These are phyloP conservation scores for Benitochromis conjunctus DNA, from an alignment of 2,113 vertebrate species.

Conservation along the genomic window DNA sequence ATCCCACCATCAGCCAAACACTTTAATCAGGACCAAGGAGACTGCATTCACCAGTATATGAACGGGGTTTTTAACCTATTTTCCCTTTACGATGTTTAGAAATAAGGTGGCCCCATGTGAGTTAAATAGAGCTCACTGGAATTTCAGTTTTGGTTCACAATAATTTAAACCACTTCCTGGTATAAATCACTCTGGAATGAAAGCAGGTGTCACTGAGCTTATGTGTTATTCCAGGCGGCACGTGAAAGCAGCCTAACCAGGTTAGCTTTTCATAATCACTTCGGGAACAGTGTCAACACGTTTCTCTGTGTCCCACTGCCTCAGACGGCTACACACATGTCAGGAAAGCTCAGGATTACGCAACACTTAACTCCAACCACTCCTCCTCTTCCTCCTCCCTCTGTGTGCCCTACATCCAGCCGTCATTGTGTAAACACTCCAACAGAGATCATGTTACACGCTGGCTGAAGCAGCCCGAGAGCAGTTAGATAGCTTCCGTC, in stretches of 20 bases:
- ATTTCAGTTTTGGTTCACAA: neutral
- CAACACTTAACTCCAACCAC: neutral
- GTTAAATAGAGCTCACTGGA: neutral
- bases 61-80: accelerated
- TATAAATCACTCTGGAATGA: neutral
- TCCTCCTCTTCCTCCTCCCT: neutral
- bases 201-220: neutral
- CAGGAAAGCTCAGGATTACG: conserved; percentile 34
- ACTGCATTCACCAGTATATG: neutral
- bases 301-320: conserved; percentile 36
- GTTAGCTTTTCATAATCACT: conserved; percentile 37
- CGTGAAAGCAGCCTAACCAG: conserved; percentile 2
- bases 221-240: neutral
- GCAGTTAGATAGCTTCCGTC: conserved; percentile 32
- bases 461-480: neutral
- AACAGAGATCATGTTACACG: conserved; percentile 25
- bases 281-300: conserved; percentile 22
- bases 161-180: neutral
- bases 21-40: neutral
- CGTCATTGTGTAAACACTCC: conserved; percentile 36
- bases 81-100: neutral
- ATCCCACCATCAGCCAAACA: neutral
- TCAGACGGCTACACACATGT: conserved; percentile 44
- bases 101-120: accelerated
- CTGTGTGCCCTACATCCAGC: conserved; percentile 39